phyloP scores from a whole-genome alignment of 1,140 invertebrate genomes.

The Papilio aristodemus region DNA sequence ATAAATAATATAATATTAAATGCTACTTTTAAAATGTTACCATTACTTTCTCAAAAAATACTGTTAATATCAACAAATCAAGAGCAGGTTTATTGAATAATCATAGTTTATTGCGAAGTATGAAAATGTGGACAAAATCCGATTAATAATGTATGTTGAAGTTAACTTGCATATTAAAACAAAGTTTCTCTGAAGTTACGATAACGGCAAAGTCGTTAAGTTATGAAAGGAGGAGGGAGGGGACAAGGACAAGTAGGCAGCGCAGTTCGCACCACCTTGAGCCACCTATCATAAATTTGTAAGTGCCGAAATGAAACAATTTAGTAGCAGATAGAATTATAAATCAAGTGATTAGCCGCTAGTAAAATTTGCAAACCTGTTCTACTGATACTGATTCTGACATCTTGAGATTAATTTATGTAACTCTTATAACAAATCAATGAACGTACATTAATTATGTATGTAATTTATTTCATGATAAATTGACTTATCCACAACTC shows the following conservation, averaged over 20 bases:
- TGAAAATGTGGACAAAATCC: neutral
- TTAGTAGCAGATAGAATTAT: neutral
- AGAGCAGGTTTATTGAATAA: constrained; percentile 7
- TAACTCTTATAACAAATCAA: neutral
- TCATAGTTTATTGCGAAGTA: constrained; percentile 2
- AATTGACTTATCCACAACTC: neutral
- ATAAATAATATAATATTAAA: no score
- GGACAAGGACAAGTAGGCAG: neutral
- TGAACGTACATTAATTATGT: neutral
- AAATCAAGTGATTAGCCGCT: neutral
- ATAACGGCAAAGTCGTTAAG: neutral
- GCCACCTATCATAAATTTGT: neutral
- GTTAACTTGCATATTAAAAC: constrained; percentile 15
- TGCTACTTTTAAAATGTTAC: neutral
- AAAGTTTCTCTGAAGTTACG: constrained; percentile 1
- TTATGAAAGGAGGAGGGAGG: neutral
- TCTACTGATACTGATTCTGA: neutral
- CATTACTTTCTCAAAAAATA: neutral
- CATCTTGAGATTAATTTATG: neutral
- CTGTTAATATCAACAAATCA: neutral
- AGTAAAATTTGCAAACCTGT: neutral
- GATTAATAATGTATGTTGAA: constrained; percentile 4
- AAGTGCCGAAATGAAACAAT: constrained; percentile 1
- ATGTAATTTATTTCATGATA: no score
- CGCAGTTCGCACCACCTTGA: constrained; percentile 10